Evolutionary conservation across 2,888 invertebrate species (phyloP).

Genomic region (Catotricha subobsoleta): DNA sequence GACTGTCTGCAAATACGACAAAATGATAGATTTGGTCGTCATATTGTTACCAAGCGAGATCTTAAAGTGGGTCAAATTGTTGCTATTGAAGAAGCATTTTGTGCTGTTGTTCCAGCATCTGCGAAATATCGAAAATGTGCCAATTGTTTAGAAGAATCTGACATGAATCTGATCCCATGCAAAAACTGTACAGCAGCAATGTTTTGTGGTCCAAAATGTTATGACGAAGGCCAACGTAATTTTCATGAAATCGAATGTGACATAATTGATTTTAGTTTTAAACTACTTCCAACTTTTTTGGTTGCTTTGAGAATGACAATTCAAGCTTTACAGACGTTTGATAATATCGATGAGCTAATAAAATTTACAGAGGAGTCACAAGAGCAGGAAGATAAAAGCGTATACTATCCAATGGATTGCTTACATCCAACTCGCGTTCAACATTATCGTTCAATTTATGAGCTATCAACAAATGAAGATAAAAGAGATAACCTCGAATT

Average conservation of each 20-base stretch:
- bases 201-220: slow-evolving; percentile 26
- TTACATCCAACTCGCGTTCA: slow-evolving; percentile 24
- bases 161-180: slow-evolving; percentile 26
- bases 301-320: slow-evolving; percentile 46
- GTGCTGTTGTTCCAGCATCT: slow-evolving; percentile 30
- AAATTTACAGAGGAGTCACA: slow-evolving; percentile 23
- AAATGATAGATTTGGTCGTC: slow-evolving; percentile 44
- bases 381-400: slow-evolving; percentile 23
- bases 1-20: slow-evolving; percentile 41
- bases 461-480: slow-evolving; percentile 48
- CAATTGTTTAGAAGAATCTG: slow-evolving; percentile 25
- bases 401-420: slow-evolving; percentile 23
- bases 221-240: slow-evolving; percentile 37
- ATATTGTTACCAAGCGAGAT: slow-evolving; percentile 46
- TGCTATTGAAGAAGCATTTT: slow-evolving; percentile 58
- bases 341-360: slow-evolving; percentile 26
- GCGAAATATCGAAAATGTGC: slow-evolving; percentile 27
- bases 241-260: slow-evolving; percentile 67
- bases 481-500: slow-evolving; percentile 48
- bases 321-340: slow-evolving; percentile 28
- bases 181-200: slow-evolving; percentile 25
- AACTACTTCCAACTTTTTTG: slow-evolving; percentile 45
- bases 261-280: slow-evolving; percentile 40
- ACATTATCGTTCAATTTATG: slow-evolving; percentile 39
- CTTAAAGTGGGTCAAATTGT: slow-evolving; percentile 59